Percentiles rank a stretch among this genome's conserved stretches.
phyloP scores from a whole-genome alignment of 2,113 vertebrate species.

The Gymnocephalus cernua region DNA sequence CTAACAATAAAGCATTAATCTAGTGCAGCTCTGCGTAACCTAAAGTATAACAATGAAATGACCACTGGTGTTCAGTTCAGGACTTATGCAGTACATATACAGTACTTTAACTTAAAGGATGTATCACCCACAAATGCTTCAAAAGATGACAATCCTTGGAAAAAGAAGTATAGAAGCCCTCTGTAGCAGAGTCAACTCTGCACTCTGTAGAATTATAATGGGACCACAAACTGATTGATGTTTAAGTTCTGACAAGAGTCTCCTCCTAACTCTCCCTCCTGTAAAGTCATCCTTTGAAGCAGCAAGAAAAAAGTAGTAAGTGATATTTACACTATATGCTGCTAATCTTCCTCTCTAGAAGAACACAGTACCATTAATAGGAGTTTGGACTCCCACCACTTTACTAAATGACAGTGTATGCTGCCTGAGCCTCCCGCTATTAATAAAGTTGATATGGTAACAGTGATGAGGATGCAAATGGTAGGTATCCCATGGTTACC shows the following conservation, averaged over 20 bases:
- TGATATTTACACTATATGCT: slow-evolving; percentile 36
- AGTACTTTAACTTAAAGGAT: slow-evolving; percentile 1
- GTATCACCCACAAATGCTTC: slow-evolving; percentile 10
- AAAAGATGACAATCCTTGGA: slow-evolving; percentile 4
- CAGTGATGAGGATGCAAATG: slow-evolving; percentile 67
- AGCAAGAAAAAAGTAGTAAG: slow-evolving; percentile 9
- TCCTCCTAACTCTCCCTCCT: slow-evolving; percentile 5
- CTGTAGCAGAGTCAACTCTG: slow-evolving; percentile 8
- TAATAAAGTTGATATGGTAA: slow-evolving; percentile 71
- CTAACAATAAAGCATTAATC: slow-evolving; percentile 14
- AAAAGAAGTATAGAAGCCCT: slow-evolving; percentile 1
- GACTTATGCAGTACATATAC: too few species aligned
- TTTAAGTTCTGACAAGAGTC: slow-evolving; percentile 40
- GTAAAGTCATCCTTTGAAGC: slow-evolving; percentile 47
- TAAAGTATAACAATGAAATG: not conserved
- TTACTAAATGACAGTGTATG: slow-evolving; percentile 66
- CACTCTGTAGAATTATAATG: slow-evolving; percentile 18
- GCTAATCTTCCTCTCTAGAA: slow-evolving; percentile 36
- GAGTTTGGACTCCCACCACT: slow-evolving; percentile 57
- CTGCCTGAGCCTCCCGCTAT: slow-evolving; percentile 56
- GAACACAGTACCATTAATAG: slow-evolving; percentile 36
- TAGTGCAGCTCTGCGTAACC: slow-evolving; percentile 1
- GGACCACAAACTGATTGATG: slow-evolving; percentile 34
- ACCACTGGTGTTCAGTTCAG: not conserved
- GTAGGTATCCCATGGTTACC: slow-evolving; percentile 88